Conservation (phyloP, 2,113 vertebrate species). For the Crotalus helleri region DNA sequence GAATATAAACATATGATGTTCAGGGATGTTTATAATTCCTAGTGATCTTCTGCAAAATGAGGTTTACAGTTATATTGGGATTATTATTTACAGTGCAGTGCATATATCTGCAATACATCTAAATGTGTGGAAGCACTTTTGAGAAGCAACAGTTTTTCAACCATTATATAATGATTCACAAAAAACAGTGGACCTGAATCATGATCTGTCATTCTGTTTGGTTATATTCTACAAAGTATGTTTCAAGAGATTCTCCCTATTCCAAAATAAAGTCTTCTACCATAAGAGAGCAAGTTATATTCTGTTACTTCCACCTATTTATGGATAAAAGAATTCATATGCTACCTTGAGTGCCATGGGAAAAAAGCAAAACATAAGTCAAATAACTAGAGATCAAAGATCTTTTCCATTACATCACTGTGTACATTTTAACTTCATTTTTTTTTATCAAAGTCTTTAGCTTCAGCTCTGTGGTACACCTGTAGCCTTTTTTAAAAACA, state of each 20-base stretch:
- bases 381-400: neutral
- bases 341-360: neutral
- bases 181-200: neutral
- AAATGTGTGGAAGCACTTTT: neutral
- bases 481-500: neutral
- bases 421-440: neutral
- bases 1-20: constrained; percentile 28
- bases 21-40: constrained; percentile 32
- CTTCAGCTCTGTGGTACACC: neutral
- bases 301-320: neutral
- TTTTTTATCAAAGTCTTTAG: neutral
- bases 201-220: neutral
- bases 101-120: constrained; percentile 16
- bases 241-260: neutral
- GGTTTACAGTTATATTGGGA: constrained; percentile 7
- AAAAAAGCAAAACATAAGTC: neutral
- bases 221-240: neutral
- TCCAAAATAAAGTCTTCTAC: neutral
- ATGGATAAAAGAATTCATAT: neutral
- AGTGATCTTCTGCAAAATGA: constrained; percentile 28
- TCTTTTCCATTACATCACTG: neutral
- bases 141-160: neutral
- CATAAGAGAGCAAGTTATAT: neutral
- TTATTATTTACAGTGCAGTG: neutral
- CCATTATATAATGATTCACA: neutral